Conservation (phyloP, 2,113 vertebrate species). For the Ictalurus furcatus region DNA sequence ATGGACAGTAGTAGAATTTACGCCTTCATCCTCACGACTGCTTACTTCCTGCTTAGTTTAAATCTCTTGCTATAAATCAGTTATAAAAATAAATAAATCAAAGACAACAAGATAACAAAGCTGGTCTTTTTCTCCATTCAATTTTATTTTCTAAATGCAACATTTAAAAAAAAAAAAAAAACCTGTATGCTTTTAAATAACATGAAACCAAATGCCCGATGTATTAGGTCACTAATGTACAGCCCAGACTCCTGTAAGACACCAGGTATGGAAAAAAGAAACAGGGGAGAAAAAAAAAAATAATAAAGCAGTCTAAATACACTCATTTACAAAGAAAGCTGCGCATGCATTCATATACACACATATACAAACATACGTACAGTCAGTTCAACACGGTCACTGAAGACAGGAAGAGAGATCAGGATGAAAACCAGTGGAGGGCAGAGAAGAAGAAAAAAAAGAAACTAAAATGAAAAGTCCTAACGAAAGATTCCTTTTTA, state of each 20-base stretch:
- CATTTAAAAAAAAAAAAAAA: slow-evolving; percentile 50
- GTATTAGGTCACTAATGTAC: slow-evolving; percentile 45
- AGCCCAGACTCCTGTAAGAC: slow-evolving; percentile 45
- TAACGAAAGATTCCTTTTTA: slow-evolving; percentile 14
- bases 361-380: slow-evolving; percentile 63
- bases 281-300: background rate
- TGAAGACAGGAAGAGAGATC: slow-evolving; percentile 26
- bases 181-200: slow-evolving; percentile 45
- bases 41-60: background rate
- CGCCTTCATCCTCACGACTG: background rate
- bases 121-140: slow-evolving; percentile 19
- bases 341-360: slow-evolving; percentile 53
- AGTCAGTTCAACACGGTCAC: slow-evolving; percentile 39
- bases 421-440: background rate
- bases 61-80: background rate
- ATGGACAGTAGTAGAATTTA: background rate
- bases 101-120: background rate
- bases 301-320: slow-evolving; percentile 24
- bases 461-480: background rate
- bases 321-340: slow-evolving; percentile 43
- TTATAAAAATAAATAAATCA: slow-evolving; percentile 34
- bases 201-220: slow-evolving; percentile 39
- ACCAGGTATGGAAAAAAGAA: slow-evolving; percentile 1
- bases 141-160: slow-evolving; percentile 51
- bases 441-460: background rate